A percentile compares a stretch with the other conserved stretches of the same genome.
These are phyloP conservation scores for Istiophorus platypterus DNA, from an alignment of 2,113 vertebrate genomes.

Conservation along the genomic window DNA sequence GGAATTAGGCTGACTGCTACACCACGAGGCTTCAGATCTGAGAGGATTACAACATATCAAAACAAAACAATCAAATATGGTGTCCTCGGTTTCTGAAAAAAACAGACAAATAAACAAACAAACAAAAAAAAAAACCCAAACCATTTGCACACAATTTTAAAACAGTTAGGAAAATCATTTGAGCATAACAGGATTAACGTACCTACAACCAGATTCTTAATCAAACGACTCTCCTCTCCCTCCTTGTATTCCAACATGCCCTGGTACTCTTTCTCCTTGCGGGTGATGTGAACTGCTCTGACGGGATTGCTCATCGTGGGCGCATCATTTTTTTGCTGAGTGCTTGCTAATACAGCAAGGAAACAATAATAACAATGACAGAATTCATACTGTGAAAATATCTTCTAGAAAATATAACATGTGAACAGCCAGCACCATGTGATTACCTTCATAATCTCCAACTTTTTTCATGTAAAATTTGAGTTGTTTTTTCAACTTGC, in stretches of 20 bases:
- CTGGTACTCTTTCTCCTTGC: constrained; percentile 95
- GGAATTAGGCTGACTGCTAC: constrained; percentile 93
- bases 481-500: constrained; percentile 95
- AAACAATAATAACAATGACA: background rate
- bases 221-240: constrained; percentile 91
- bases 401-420: background rate
- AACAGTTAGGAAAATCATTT: background rate
- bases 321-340: constrained; percentile 81
- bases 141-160: background rate
- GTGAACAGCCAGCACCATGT: background rate
- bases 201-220: constrained; percentile 94
- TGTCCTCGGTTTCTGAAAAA: background rate
- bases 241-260: constrained; percentile 96
- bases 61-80: background rate
- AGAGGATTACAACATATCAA: background rate
- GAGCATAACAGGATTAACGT: constrained; percentile 39
- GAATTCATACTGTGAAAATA: background rate
- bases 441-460: constrained; percentile 92
- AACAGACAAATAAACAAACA: no score
- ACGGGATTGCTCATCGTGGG: constrained; percentile 82
- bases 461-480: constrained; percentile 92
- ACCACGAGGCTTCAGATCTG: constrained; percentile 94
- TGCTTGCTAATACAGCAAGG: constrained; percentile 72
- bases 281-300: constrained; percentile 90
- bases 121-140: no score